Percentiles rank a stretch among this genome's conserved stretches.
phyloP scores from a whole-genome alignment of 2,113 vertebrate genomes.

The Acanthochromis polyacanthus region DNA sequence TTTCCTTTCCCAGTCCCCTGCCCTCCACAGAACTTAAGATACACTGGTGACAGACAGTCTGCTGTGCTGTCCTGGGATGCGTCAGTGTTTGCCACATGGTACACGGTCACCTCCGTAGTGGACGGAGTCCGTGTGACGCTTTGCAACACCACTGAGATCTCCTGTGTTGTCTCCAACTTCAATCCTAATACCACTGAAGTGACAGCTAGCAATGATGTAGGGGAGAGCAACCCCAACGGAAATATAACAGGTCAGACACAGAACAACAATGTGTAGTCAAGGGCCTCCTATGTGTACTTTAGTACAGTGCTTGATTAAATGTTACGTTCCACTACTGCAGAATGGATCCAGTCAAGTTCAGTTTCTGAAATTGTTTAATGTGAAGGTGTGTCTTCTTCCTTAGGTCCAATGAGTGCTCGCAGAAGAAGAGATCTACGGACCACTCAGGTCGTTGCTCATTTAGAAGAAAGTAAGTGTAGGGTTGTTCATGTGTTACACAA shows the following conservation, averaged over 20 bases:
- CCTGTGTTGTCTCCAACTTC: constrained; percentile 67
- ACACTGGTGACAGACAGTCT: constrained; percentile 35
- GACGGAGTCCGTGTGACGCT: constrained; percentile 3
- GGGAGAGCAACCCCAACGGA: constrained; percentile 74
- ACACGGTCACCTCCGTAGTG: constrained; percentile 66
- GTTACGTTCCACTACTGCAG: too few relatives aligned
- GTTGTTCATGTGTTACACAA: background rate
- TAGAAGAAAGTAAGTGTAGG: constrained; percentile 37
- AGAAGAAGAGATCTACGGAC: constrained; percentile 70
- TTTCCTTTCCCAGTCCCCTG: constrained; percentile 77
- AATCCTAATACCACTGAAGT: constrained; percentile 46
- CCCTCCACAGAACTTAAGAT: constrained; percentile 63
- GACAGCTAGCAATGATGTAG: constrained; percentile 78
- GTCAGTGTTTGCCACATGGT: constrained; percentile 70
- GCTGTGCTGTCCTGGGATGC: constrained; percentile 72
- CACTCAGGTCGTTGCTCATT: background rate
- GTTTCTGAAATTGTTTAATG: background rate
- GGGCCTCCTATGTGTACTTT: too few relatives aligned
- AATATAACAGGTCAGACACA: constrained; percentile 65
- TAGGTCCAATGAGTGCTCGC: constrained; percentile 54
- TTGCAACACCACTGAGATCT: constrained; percentile 75
- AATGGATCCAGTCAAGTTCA: background rate
- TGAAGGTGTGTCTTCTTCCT: background rate
- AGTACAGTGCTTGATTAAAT: too few relatives aligned
- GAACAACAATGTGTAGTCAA: too few relatives aligned